Percentiles rank a stretch among this genome's conserved stretches.
phyloP scores from a whole-genome alignment of 2,888 invertebrate genomes.

The Synanthedon andrenaeformis region DNA sequence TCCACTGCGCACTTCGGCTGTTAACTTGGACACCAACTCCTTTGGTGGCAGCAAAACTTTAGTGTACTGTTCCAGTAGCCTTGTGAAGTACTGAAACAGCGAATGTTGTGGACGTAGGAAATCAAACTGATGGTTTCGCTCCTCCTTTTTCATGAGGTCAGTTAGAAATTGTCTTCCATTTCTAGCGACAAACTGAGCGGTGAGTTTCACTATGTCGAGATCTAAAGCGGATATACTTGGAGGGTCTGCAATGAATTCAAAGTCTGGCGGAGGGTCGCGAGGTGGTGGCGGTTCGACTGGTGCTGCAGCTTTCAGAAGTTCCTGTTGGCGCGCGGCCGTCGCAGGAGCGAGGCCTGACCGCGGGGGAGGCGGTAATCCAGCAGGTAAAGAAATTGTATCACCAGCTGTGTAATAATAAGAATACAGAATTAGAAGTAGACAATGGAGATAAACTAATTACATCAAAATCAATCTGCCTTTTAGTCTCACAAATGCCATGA shows the following conservation, averaged over 20 bases:
- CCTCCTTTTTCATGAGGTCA: slow-evolving; percentile 98
- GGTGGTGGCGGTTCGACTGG: slow-evolving; percentile 89
- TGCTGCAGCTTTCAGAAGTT: slow-evolving; percentile 87
- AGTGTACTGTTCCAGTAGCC: slow-evolving; percentile 97
- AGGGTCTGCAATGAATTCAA: slow-evolving; percentile 96
- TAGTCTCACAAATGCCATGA: too few species aligned
- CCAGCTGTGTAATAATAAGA: background rate
- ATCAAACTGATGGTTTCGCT: slow-evolving; percentile 98
- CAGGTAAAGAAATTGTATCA: slow-evolving; percentile 5
- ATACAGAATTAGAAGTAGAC: background rate
- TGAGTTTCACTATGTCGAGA: slow-evolving; percentile 97
- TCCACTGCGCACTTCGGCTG: slow-evolving; percentile 79
- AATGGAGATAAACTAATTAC: too few species aligned
- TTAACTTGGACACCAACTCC: slow-evolving; percentile 82
- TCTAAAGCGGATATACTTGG: slow-evolving; percentile 98
- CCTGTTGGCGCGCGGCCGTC: slow-evolving; percentile 88
- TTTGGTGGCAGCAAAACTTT: slow-evolving; percentile 97
- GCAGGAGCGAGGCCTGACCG: slow-evolving; percentile 76
- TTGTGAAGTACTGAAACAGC: slow-evolving; percentile 97
- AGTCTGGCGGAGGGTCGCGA: slow-evolving; percentile 91
- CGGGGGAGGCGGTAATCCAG: slow-evolving; percentile 18
- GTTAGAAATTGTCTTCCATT: slow-evolving; percentile 98
- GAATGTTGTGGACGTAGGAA: slow-evolving; percentile 98
- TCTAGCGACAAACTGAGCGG: slow-evolving; percentile 98
- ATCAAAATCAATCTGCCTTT: too few species aligned